These are phyloP conservation scores for Lepeophtheirus salmonis DNA, from an alignment of 1,140 invertebrate genomes.

Conservation along the genomic window DNA sequence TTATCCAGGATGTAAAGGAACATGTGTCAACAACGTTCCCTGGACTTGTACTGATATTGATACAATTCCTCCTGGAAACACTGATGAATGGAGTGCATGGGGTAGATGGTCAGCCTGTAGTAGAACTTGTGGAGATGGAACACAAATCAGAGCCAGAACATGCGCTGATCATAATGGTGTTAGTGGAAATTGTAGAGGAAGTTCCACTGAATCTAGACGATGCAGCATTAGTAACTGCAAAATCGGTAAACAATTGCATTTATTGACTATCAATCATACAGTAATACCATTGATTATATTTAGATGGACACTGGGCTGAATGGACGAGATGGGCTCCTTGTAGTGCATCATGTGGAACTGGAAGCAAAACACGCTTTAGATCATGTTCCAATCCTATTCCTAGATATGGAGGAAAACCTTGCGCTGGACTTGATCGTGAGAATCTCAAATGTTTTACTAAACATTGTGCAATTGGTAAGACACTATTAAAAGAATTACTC, in stretches of 20 bases:
- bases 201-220: constrained; percentile 28
- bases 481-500: too few species aligned
- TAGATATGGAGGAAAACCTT: constrained; percentile 25
- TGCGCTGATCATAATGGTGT: constrained; percentile 28
- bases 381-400: constrained; percentile 28
- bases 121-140: constrained; percentile 40
- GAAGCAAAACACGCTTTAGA: constrained; percentile 18
- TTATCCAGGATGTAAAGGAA: background rate
- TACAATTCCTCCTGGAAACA: background rate
- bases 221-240: constrained; percentile 10
- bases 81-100: constrained; percentile 23
- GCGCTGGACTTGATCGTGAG: constrained; percentile 30
- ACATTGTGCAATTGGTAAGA: background rate
- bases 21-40: background rate
- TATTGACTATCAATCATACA: too few species aligned
- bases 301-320: constrained; percentile 1
- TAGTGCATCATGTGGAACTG: constrained; percentile 1
- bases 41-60: background rate
- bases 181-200: constrained; percentile 26
- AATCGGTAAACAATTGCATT: background rate
- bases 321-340: constrained; percentile 3
- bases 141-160: constrained; percentile 24
- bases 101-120: constrained; percentile 28
- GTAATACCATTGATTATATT: too few species aligned
- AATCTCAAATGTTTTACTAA: constrained; percentile 41